Evolutionary conservation across 2,888 invertebrate species (phyloP).

Genomic region (Helleia helle): DNA sequence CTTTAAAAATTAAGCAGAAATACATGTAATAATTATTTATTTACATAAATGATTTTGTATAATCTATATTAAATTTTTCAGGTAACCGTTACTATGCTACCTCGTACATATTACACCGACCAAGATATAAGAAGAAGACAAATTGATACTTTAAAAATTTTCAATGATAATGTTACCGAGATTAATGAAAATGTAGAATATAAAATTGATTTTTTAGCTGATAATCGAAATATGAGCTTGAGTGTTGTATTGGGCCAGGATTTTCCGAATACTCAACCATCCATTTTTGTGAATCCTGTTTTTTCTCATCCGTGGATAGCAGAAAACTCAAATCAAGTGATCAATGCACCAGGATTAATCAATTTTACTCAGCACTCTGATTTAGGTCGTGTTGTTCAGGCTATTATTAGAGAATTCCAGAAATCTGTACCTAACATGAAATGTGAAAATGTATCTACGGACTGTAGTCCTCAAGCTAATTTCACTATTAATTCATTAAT

Average conservation of each 20-base stretch:
- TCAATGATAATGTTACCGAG: constrained; percentile 86
- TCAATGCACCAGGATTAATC: constrained; percentile 82
- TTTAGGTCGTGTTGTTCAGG: constrained; percentile 82
- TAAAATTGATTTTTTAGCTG: constrained; percentile 79
- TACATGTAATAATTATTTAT: no score
- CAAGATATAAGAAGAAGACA: constrained; percentile 78
- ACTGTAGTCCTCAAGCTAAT: constrained; percentile 43
- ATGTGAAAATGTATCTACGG: constrained; percentile 50
- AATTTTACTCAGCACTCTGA: constrained; percentile 87
- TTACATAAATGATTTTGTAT: no score
- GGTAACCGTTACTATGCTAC: constrained; percentile 20
- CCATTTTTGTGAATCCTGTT: constrained; percentile 77
- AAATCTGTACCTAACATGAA: constrained; percentile 60
- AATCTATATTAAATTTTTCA: no score
- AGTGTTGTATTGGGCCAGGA: constrained; percentile 78
- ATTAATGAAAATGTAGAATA: constrained; percentile 81
- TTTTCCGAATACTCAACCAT: constrained; percentile 85
- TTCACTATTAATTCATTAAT: constrained; percentile 35
- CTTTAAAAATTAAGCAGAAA: no score
- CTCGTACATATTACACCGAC: constrained; percentile 58
- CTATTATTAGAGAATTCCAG: constrained; percentile 85
- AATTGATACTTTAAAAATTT: constrained; percentile 87
- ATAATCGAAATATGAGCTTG: constrained; percentile 77
- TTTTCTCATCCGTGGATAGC: constrained; percentile 83
- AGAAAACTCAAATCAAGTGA: constrained; percentile 78